These are phyloP conservation scores for Myotis pilosus DNA, from an alignment of 2,797 vertebrate species.

Conservation along the genomic window DNA sequence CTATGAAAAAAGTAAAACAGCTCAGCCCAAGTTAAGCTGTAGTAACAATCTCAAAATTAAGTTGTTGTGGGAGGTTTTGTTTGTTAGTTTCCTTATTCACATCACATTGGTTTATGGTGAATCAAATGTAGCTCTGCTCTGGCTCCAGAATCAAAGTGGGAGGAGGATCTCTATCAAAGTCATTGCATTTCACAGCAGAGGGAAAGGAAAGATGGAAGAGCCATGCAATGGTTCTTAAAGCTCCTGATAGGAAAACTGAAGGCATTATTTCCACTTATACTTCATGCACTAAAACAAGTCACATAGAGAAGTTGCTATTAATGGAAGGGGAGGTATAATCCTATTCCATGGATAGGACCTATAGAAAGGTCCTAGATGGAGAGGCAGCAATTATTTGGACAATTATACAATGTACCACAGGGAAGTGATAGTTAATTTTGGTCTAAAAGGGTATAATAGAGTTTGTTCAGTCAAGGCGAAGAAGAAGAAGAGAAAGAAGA, in stretches of 20 bases:
- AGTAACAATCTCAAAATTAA: background rate
- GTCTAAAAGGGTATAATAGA: background rate
- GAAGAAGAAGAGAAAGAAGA: background rate
- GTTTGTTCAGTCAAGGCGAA: background rate
- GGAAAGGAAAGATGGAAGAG: background rate
- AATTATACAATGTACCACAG: background rate
- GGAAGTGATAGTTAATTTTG: background rate
- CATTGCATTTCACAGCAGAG: background rate
- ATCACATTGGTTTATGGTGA: background rate
- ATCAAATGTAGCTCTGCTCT: background rate
- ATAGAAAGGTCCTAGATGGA: background rate
- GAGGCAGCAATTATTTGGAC: background rate
- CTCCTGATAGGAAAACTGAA: background rate
- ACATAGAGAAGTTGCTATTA: background rate
- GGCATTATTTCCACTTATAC: background rate
- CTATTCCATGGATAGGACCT: background rate
- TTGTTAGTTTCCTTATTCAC: background rate
- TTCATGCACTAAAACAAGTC: background rate
- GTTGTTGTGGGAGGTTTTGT: background rate
- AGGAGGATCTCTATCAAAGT: background rate
- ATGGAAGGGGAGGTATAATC: background rate
- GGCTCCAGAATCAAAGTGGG: background rate
- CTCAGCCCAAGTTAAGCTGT: background rate
- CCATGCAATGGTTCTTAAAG: background rate
- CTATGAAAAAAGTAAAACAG: background rate